Evolutionary conservation across 1,140 invertebrate species (phyloP), one percentile per base, ranked within the genome.

Genomic region (Bombus waltoni): DNA sequence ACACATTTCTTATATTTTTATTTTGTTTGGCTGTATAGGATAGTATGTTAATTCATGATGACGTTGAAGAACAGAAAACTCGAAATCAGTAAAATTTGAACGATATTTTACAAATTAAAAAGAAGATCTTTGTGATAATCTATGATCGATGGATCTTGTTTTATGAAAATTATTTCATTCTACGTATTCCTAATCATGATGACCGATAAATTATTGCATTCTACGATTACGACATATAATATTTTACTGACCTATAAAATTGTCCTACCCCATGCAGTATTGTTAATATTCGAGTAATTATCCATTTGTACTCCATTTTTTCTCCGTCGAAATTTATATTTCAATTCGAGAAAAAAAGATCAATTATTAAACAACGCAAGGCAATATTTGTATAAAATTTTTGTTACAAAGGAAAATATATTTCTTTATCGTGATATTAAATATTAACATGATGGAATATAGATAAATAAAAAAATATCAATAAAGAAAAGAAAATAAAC

Each of bases 171-270:
- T 65, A 72, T 80, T 44, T 73, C 57, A 10, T 47, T 85, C 77
- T 80, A 72, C 53, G 9, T 73, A 47, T 32, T 71, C 9, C 32
- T 74, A 82, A 57, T 42, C 10, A 38, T 73, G 71, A 82, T 47
- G n/a, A 66, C 73, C 8, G 68, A 70, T 81, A 81, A 81, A 86
- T 86, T 86, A 86, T 82, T 86, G 79, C 72, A 82, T 81, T 53
- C 83, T 86, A 86, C 62, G n/a, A 81, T 85, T 86, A 73, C 79
- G 79, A 70, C 71, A 81, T 86, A 86, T 59, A 81, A 85, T 75
- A 86, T 75, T 86, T 82, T 68, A 82, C 79, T 82, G 79, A 57
- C 32, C 84, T 83, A 83, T 77, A 32, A 83, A 76, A 86, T 32
- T 82, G 59, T 75, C 40, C 84, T 86, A 86, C 59, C 47, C 62